Evolutionary conservation across 1,140 invertebrate species (phyloP).

Genomic region (Drosophila equinoxialis): DNA sequence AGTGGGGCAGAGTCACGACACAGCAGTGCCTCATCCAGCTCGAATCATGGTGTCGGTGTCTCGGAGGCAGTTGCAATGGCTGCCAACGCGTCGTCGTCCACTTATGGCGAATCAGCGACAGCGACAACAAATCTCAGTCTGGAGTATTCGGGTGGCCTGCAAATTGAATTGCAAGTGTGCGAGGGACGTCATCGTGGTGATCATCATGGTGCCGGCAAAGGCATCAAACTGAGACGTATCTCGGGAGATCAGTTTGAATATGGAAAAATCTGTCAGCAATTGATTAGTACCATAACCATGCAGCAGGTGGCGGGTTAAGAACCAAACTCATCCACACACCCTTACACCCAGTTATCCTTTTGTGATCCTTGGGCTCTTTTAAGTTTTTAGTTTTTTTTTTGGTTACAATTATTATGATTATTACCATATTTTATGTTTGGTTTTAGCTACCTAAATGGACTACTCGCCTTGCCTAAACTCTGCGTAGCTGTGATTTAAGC

Average conservation of each 20-base stretch:
- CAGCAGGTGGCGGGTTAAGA: constrained; percentile 82
- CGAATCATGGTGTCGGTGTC: constrained; percentile 48
- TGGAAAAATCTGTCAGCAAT: constrained; percentile 94
- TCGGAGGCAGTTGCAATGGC: constrained; percentile 7
- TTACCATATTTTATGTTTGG: constrained; percentile 2
- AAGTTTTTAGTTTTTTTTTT: background rate
- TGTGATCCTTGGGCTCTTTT: background rate
- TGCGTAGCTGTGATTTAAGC: constrained; percentile 76
- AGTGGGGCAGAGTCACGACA: constrained; percentile 63
- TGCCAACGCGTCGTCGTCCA: background rate
- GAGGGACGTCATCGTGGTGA: constrained; percentile 89
- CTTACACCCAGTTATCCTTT: background rate
- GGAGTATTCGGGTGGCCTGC: constrained; percentile 92
- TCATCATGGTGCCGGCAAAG: constrained; percentile 86
- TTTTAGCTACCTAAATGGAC: constrained; percentile 37
- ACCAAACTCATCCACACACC: background rate
- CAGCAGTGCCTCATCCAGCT: constrained; percentile 63
- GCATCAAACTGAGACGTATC: constrained; percentile 94
- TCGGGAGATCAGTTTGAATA: constrained; percentile 96
- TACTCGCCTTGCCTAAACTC: constrained; percentile 75
- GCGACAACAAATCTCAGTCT: constrained; percentile 86
- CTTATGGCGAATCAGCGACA: constrained; percentile 45
- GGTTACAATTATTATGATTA: background rate
- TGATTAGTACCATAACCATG: constrained; percentile 94
- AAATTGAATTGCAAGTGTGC: constrained; percentile 93